Evolutionary conservation across 2,113 vertebrate species (phyloP).

Genomic region (Neogobius melanostomus): DNA sequence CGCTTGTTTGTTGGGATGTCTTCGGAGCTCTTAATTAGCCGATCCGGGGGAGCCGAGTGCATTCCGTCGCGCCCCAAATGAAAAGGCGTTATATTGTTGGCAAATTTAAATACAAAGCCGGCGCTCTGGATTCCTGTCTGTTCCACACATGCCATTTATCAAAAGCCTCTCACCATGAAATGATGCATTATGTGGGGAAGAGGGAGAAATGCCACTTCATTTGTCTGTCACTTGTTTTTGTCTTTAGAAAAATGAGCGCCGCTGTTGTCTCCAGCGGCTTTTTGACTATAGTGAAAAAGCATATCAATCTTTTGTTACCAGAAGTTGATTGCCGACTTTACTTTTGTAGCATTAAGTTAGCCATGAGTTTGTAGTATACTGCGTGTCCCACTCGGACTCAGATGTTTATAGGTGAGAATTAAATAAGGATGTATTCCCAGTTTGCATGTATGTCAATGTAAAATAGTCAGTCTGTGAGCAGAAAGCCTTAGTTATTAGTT

Average conservation of each 20-base stretch:
- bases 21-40: constrained; percentile 61
- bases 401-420: background rate
- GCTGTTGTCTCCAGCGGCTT: background rate
- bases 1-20: constrained; percentile 56
- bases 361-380: background rate
- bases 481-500: too few species aligned
- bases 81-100: constrained; percentile 38
- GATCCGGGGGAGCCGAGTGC: constrained; percentile 41
- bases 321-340: background rate
- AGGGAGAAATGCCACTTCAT: constrained; percentile 14
- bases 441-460: background rate
- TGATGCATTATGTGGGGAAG: constrained; percentile 14
- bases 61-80: constrained; percentile 33
- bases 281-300: background rate
- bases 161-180: constrained; percentile 13
- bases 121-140: constrained; percentile 15
- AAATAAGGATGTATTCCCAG: background rate
- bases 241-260: constrained; percentile 7
- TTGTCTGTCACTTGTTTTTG: constrained; percentile 26
- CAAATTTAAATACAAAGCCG: constrained; percentile 33
- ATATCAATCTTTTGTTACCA: constrained; percentile 1
- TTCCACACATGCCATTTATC: constrained; percentile 20
- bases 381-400: background rate
- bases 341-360: constrained; percentile 2
- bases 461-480: background rate